Base-by-base conservation (phyloP, 2,113 vertebrate species). In the Mus pahari region DNA sequence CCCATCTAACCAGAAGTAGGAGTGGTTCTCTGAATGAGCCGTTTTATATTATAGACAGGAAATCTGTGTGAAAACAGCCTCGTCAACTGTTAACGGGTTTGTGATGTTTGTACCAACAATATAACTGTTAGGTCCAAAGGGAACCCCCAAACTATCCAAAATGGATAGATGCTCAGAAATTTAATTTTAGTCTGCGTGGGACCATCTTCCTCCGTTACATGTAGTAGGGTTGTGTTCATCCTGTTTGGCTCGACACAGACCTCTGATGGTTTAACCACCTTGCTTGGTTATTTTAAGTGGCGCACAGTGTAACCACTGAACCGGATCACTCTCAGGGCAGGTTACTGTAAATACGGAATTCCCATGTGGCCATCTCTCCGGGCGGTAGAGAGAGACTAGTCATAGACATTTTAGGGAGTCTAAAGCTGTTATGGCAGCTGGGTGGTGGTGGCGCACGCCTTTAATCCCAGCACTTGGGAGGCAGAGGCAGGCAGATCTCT, bases 51-150 rank as follows among this genome's bases (percentile, higher is more conserved):
- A n/a, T 1, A 22, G 17, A n/a, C 6, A 11, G 33, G 83, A n/a
- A 48, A 31, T 74, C 73, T 48, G 14, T 92, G 71, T 95, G 83
- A 88, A 83, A 33, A 17, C 36, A 83, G n/a, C 42, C 92, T 64
- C 58, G 53, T 58, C 36, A n/a, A 36, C 45, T 36, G 13, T 66
- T 50, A 26, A 20, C 50, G 74, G 50, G 68, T 20, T 20, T 64
- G 45, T 26, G 78, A 33, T 53, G 66, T 45, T 78, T 62, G 26
- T 13, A 17, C 28, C 53, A 91, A 60, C 24, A 74, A 42, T 48
- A 1, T 48, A 86, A 42, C n/a, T 16, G 22, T 60, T 62, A 42
- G n/a, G 58, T 31, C 58, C 58, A 62, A 42, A 62, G 58, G 24
- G 58, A 82, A 42, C 24, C 36, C n/a, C n/a, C 58, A 83, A 62